These are phyloP conservation scores for Clarias fuscus DNA, from an alignment of 2,797 vertebrate genomes.

Conservation along the genomic window DNA sequence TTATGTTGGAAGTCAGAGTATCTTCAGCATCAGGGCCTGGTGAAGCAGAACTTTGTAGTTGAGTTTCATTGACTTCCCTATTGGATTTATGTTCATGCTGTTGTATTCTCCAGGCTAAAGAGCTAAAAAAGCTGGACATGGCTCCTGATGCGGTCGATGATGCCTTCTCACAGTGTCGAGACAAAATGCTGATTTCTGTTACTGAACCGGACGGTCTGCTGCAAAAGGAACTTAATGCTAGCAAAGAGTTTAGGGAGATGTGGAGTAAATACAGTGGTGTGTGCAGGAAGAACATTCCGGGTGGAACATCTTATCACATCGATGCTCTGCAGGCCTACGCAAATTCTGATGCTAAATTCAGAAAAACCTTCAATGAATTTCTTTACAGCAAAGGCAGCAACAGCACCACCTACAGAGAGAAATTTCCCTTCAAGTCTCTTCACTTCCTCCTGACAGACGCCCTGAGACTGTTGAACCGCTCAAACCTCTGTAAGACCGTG, in stretches of 20 bases:
- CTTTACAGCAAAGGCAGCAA: conserved; percentile 2
- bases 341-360: not conserved
- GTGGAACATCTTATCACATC: conserved; percentile 5
- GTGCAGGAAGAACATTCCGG: conserved; percentile 15
- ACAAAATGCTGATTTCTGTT: conserved; percentile 48
- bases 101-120: not conserved
- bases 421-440: conserved; percentile 52
- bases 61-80: not conserved
- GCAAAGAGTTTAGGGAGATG: not conserved
- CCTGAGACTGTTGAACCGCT: conserved; percentile 2
- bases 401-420: conserved; percentile 5
- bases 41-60: not conserved
- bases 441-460: conserved; percentile 49
- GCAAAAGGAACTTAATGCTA: conserved; percentile 22
- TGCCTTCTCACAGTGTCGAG: conserved; percentile 24
- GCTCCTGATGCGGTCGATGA: conserved; percentile 44
- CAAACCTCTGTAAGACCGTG: not conserved
- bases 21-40: no score
- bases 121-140: conserved; percentile 18
- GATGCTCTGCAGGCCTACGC: conserved; percentile 26
- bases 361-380: fast-evolving
- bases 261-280: not conserved
- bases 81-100: not conserved
- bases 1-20: no score
- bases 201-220: conserved; percentile 37